phyloP scores from a whole-genome alignment of 2,113 vertebrate genomes.

The Psammodynastes pulverulentus region DNA sequence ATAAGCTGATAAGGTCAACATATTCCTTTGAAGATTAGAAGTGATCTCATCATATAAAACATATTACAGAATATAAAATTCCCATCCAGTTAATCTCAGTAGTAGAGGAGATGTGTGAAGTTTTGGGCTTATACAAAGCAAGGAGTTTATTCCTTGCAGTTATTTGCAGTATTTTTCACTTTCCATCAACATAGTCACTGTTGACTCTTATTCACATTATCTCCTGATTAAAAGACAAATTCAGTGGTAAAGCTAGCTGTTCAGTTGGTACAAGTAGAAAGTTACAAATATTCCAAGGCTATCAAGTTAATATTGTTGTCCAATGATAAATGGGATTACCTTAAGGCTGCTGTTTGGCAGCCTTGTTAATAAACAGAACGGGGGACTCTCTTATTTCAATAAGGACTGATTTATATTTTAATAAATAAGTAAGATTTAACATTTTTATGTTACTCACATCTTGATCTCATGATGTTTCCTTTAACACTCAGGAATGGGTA shows the following conservation, averaged over 20 bases:
- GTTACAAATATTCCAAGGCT: neutral
- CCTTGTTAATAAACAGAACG: neutral
- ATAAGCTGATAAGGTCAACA: neutral
- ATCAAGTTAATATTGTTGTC: neutral
- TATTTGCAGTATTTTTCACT: neutral
- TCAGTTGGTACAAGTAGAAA: neutral
- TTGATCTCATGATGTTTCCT: neutral
- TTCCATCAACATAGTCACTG: neutral
- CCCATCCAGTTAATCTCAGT: neutral
- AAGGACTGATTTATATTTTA: too few relatives aligned
- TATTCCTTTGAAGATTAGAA: neutral
- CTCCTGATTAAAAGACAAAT: neutral
- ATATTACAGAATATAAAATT: neutral
- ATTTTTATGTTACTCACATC: neutral
- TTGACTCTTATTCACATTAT: neutral
- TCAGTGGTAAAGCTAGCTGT: neutral
- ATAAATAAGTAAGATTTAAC: neutral
- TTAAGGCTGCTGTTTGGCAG: neutral
- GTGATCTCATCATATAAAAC: neutral
- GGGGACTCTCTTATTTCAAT: neutral
- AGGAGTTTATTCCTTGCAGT: neutral
- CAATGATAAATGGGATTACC: neutral
- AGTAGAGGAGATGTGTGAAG: neutral
- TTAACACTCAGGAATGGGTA: neutral
- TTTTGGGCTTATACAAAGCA: neutral